Percentiles rank a stretch among this genome's conserved stretches.
phyloP scores from a whole-genome alignment of 30 jellyfish, hydroid and myxozoan genomes.

The Aurelia coerulea region DNA sequence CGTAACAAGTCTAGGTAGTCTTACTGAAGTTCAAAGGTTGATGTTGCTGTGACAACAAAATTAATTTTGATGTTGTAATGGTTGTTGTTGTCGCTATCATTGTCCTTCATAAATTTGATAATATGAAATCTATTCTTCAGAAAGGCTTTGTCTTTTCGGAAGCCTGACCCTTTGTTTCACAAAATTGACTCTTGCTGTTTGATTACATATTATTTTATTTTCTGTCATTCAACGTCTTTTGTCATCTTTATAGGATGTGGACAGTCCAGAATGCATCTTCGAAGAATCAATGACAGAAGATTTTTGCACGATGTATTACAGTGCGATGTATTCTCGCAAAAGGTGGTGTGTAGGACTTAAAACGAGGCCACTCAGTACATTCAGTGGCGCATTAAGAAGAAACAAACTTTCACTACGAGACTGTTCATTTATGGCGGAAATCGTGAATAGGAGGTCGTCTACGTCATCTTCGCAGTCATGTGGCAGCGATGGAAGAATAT shows the following conservation, averaged over 20 bases:
- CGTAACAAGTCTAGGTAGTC: no score
- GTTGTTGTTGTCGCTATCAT: no score
- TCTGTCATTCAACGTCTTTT: neutral
- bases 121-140: no score
- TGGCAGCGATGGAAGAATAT: conserved; percentile 86
- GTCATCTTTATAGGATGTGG: conserved; percentile 80
- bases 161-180: no score
- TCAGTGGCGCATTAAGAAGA: conserved; percentile 77
- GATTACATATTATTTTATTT: no score
- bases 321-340: conserved; percentile 92
- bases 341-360: conserved; percentile 96
- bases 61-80: no score
- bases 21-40: no score
- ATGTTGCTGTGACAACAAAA: no score
- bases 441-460: conserved; percentile 90
- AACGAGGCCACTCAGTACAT: conserved; percentile 77
- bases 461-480: conserved; percentile 87
- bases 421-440: conserved; percentile 88
- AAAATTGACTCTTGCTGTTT: no score
- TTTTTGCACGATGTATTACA: conserved; percentile 88
- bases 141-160: no score
- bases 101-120: no score
- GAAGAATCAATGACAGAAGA: conserved; percentile 96
- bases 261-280: conserved; percentile 95
- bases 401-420: conserved; percentile 88